phyloP scores from a whole-genome alignment of 2,888 invertebrate species.

The Pachymerium ferrugineum region DNA sequence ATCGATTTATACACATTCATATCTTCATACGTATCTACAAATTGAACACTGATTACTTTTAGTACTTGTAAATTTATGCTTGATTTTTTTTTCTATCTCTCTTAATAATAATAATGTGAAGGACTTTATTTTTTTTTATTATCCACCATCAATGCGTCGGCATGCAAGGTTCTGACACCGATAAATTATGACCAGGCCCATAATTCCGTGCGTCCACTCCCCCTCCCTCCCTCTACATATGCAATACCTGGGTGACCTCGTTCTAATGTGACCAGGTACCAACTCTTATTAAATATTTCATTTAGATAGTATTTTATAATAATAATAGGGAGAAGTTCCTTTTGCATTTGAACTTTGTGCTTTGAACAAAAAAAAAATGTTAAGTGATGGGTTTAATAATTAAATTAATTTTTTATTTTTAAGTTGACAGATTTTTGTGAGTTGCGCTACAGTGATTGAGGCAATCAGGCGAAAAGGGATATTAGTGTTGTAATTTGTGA shows the following conservation, averaged over 20 bases:
- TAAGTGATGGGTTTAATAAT: too few species aligned
- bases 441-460: too few species aligned
- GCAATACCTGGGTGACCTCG: slow-evolving; percentile 13
- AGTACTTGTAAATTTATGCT: neutral
- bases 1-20: too few species aligned
- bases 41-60: neutral
- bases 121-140: slow-evolving; percentile 7
- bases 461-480: too few species aligned
- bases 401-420: too few species aligned
- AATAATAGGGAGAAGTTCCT: too few species aligned
- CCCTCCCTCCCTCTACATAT: slow-evolving; percentile 7
- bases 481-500: too few species aligned
- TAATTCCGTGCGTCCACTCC: slow-evolving; percentile 13
- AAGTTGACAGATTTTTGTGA: too few species aligned
- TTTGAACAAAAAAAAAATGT: too few species aligned
- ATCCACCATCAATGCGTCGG: slow-evolving; percentile 13
- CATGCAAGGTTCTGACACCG: slow-evolving; percentile 13
- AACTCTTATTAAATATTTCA: slow-evolving; percentile 13
- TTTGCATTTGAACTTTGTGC: too few species aligned
- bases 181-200: slow-evolving; percentile 13
- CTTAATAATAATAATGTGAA: slow-evolving; percentile 13
- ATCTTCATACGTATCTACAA: too few species aligned
- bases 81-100: neutral
- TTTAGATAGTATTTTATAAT: too few species aligned
- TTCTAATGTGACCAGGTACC: slow-evolving; percentile 7